Evolutionary conservation across 2,888 invertebrate genomes (phyloP).

Genomic region (Carterocephalus palaemon): DNA sequence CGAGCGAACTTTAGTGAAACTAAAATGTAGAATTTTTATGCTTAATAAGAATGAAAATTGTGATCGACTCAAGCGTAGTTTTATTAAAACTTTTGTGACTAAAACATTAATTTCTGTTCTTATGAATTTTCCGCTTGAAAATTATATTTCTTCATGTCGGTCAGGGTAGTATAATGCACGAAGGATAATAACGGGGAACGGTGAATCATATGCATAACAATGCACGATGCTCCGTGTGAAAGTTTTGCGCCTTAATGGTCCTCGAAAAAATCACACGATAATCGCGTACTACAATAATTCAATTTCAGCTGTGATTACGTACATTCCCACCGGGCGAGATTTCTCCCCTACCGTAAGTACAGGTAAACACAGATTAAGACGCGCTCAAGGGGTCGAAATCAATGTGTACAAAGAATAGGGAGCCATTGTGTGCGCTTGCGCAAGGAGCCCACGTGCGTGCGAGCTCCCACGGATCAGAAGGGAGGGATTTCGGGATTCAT

Average conservation of each 20-base stretch:
- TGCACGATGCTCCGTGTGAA: conserved; percentile 60
- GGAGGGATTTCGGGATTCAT: conserved; percentile 55
- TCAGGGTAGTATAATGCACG: conserved; percentile 8
- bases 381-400: conserved; percentile 69
- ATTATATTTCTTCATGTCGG: conserved; percentile 11
- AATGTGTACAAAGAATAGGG: conserved; percentile 66
- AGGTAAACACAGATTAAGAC: conserved; percentile 74
- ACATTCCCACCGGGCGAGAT: conserved; percentile 70
- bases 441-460: conserved; percentile 69
- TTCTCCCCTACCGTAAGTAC: conserved; percentile 64
- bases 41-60: too few species aligned
- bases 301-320: conserved; percentile 65
- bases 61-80: too few species aligned
- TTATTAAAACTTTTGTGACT: too few species aligned
- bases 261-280: conserved; percentile 57
- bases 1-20: too few species aligned
- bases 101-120: too few species aligned
- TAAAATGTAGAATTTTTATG: too few species aligned
- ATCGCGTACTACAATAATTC: conserved; percentile 60
- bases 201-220: conserved; percentile 44
- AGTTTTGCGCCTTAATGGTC: conserved; percentile 52
- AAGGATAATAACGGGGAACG: conserved; percentile 1
- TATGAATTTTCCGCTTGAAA: not conserved
- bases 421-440: conserved; percentile 68
- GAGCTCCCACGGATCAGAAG: conserved; percentile 65